These are phyloP conservation scores for honey bee (Apis mellifera) DNA, from an alignment of 1,140 invertebrate species.

Conservation along the genomic window DNA sequence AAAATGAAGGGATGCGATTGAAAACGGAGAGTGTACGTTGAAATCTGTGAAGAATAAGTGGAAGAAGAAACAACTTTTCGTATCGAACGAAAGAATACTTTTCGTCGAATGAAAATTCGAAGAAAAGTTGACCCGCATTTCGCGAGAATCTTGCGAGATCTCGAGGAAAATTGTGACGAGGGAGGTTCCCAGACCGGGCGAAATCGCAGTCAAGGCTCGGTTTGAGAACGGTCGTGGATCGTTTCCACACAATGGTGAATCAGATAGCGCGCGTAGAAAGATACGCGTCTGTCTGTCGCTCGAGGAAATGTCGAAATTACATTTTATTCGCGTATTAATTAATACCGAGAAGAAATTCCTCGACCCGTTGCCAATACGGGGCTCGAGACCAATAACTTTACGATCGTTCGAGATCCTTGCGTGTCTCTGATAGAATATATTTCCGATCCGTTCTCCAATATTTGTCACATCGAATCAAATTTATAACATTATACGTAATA, in stretches of 20 bases:
- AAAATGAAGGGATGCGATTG: too few relatives aligned
- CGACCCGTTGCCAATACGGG: background rate
- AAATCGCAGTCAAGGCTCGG: conserved; percentile 48
- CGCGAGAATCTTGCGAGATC: conserved; percentile 1
- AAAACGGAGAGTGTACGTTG: too few relatives aligned
- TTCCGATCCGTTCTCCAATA: background rate
- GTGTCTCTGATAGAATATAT: background rate
- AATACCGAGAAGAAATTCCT: conserved; percentile 20
- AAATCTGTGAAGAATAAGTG: too few relatives aligned
- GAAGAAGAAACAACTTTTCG: too few relatives aligned
- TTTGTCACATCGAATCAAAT: background rate
- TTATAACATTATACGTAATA: background rate
- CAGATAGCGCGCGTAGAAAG: conserved; percentile 30
- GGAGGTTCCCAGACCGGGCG: conserved; percentile 26
- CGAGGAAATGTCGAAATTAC: conserved; percentile 57
- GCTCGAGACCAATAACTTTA: background rate
- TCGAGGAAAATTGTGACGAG: background rate
- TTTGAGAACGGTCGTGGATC: conserved; percentile 19
- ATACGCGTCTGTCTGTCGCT: conserved; percentile 46
- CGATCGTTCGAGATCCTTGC: background rate
- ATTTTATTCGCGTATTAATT: conserved; percentile 45
- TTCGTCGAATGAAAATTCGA: background rate
- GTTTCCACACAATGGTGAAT: conserved; percentile 36
- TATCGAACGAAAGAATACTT: too few relatives aligned
- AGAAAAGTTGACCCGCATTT: conserved; percentile 36